Evolutionary conservation across 2,113 vertebrate species (phyloP).

Genomic region (Apistogramma diplotaenia): DNA sequence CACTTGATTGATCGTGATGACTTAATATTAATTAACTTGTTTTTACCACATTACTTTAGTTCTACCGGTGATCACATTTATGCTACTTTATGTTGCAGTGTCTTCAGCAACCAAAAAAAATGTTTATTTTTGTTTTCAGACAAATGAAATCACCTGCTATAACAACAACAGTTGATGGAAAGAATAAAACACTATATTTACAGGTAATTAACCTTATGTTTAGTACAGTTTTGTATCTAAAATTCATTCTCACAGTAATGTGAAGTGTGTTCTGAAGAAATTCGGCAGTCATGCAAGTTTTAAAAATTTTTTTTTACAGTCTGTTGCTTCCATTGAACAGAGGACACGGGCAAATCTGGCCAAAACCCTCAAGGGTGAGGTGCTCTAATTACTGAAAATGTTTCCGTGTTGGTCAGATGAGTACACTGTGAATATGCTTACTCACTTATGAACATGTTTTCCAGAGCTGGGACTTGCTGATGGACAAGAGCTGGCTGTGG

Average conservation of each 20-base stretch:
- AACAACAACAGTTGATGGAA: constrained; percentile 90
- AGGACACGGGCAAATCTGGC: constrained; percentile 90
- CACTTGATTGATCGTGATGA: not conserved
- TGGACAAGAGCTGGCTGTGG: constrained; percentile 91
- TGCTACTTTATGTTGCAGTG: not conserved
- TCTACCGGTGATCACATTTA: not conserved
- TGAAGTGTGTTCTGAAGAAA: not conserved
- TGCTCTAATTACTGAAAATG: not conserved
- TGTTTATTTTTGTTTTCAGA: constrained; percentile 64
- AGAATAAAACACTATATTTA: constrained; percentile 95
- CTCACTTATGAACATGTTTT: constrained; percentile 25
- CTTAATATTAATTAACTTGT: not conserved
- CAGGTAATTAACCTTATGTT: constrained; percentile 79
- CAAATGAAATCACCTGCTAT: constrained; percentile 96
- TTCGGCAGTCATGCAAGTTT: not conserved
- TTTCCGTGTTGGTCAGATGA: not conserved
- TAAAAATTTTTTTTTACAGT: constrained; percentile 67
- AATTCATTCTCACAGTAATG: not conserved
- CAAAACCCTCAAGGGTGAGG: constrained; percentile 89
- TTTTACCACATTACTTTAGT: not conserved
- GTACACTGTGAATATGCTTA: not conserved
- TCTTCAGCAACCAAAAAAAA: not conserved
- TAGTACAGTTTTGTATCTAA: not conserved
- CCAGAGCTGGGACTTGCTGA: constrained; percentile 89
- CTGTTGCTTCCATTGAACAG: constrained; percentile 90